Percentiles rank a stretch among this genome's conserved stretches.
phyloP scores from a whole-genome alignment of 2,888 invertebrate genomes.

The Agrochola macilenta region DNA sequence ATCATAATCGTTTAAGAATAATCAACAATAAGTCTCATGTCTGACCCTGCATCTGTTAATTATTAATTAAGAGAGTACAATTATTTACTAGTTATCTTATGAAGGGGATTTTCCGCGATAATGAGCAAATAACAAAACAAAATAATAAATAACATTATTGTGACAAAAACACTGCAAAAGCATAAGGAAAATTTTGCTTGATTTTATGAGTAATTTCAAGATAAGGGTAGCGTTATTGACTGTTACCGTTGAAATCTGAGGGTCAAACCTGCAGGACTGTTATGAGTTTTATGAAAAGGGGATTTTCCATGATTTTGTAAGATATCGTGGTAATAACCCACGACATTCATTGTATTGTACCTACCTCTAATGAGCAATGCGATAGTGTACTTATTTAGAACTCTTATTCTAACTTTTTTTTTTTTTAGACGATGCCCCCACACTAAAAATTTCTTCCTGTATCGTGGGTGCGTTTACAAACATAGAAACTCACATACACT shows the following conservation, averaged over 20 bases:
- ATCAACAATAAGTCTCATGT: background rate
- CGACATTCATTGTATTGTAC: no score
- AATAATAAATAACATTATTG: slow-evolving; percentile 52
- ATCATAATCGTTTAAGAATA: background rate
- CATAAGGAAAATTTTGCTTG: slow-evolving; percentile 49
- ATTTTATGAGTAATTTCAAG: slow-evolving; percentile 32
- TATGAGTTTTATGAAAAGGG: background rate
- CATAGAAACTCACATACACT: no score
- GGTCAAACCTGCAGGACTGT: background rate
- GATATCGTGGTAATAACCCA: background rate
- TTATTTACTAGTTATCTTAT: slow-evolving; percentile 8
- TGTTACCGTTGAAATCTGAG: slow-evolving; percentile 30
- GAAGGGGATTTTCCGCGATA: slow-evolving; percentile 49
- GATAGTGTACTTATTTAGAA: no score
- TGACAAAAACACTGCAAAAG: slow-evolving; percentile 18
- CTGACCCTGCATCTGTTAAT: slow-evolving; percentile 9
- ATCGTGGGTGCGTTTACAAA: no score
- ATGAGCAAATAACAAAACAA: slow-evolving; percentile 45
- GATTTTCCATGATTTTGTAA: slow-evolving; percentile 11
- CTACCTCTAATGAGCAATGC: no score
- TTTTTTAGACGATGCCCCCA: no score
- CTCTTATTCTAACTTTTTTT: no score
- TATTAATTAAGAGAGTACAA: slow-evolving; percentile 32
- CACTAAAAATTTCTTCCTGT: no score
- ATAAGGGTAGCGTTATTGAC: slow-evolving; percentile 23